phyloP scores from a whole-genome alignment of 2,888 invertebrate species.

The Disparrhopalites patrizii region DNA sequence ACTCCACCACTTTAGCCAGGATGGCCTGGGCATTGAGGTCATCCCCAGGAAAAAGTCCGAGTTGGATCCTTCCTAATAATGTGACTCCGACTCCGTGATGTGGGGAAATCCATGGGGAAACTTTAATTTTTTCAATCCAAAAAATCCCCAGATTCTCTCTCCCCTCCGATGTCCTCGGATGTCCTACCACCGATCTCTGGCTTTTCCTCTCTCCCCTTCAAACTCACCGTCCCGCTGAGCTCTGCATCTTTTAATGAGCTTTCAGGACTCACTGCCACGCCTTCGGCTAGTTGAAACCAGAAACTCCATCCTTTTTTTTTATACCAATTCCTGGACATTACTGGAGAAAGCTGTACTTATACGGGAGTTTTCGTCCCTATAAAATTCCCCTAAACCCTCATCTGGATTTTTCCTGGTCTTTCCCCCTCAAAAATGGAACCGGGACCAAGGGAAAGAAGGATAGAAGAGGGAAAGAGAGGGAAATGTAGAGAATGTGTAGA shows the following conservation, averaged over 20 bases:
- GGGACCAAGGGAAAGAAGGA: not conserved
- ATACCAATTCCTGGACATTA: not conserved
- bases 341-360: not conserved
- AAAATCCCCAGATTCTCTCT: constrained; percentile 16
- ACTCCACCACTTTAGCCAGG: no score
- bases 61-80: no score
- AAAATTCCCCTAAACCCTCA: not conserved
- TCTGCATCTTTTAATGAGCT: constrained; percentile 44
- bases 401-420: no score
- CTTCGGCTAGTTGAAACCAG: constrained; percentile 40
- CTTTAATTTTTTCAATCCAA: constrained; percentile 22
- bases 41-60: constrained; percentile 1
- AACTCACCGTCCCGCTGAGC: constrained; percentile 36
- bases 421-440: not conserved
- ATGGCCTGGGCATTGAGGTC: no score
- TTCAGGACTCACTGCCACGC: constrained; percentile 37
- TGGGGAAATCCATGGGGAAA: constrained; percentile 20
- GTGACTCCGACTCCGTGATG: not conserved
- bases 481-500: not conserved
- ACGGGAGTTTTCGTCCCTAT: not conserved
- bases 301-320: constrained; percentile 24
- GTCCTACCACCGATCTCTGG: no score
- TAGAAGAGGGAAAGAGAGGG: no score
- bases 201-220: constrained; percentile 22
- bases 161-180: constrained; percentile 16